Evolutionary conservation across 2,113 vertebrate species (phyloP).

Genomic region (Rhinolophus sinicus): DNA sequence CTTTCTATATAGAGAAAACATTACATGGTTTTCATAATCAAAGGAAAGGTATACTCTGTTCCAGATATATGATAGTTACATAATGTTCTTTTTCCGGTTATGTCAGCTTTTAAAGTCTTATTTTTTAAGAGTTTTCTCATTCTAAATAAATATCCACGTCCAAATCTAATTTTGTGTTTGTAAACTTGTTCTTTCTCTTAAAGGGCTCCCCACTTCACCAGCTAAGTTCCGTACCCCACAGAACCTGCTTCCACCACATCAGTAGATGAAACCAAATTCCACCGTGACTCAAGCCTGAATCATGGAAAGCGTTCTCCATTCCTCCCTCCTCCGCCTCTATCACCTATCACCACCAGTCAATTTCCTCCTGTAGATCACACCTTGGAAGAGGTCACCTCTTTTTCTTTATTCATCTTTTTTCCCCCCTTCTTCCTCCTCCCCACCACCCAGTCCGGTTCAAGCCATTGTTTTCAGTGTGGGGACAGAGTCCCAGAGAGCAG

Average conservation of each 20-base stretch:
- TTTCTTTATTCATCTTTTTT: no score
- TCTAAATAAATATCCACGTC: not conserved
- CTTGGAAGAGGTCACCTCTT: not conserved
- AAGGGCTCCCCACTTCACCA: not conserved
- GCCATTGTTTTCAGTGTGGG: no score
- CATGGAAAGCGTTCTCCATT: no score
- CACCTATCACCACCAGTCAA: accelerated
- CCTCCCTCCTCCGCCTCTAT: not conserved
- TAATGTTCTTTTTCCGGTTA: not conserved
- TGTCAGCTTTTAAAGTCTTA: not conserved
- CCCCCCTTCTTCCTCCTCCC: no score
- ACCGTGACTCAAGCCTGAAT: not conserved
- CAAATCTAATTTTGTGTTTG: not conserved
- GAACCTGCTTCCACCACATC: not conserved
- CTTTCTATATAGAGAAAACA: not conserved
- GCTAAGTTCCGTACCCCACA: not conserved
- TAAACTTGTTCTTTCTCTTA: not conserved
- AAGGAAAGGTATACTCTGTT: not conserved
- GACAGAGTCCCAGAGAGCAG: no score
- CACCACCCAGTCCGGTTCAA: no score
- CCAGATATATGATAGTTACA: no score
- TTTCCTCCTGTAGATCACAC: not conserved
- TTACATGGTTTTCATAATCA: not conserved
- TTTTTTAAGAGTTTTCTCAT: not conserved
- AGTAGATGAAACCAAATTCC: not conserved